A percentile compares a stretch with the other conserved stretches of the same genome.
Conservation (phyloP, 2,888 invertebrate genomes). For the Brachyopa scutellaris region DNA sequence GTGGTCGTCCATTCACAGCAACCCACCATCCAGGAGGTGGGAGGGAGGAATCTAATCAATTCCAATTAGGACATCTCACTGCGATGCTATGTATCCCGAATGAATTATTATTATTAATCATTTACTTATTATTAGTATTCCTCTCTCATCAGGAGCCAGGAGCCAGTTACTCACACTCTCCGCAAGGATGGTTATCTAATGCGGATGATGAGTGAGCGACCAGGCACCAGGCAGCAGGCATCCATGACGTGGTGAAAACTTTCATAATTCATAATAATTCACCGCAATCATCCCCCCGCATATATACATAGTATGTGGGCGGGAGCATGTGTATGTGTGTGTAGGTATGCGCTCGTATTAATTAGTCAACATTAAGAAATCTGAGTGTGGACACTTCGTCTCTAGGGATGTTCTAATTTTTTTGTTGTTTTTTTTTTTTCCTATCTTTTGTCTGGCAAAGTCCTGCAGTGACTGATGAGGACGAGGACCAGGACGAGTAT, state of each 20-base stretch:
- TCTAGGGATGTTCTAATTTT: too few relatives aligned
- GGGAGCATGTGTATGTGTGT: slow-evolving; percentile 16
- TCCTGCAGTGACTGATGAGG: slow-evolving; percentile 57
- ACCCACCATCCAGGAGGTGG: too few relatives aligned
- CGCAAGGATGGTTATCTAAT: background rate
- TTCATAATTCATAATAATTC: slow-evolving; percentile 72
- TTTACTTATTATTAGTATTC: slow-evolving; percentile 79
- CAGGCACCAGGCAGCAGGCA: too few relatives aligned
- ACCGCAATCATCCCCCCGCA: background rate
- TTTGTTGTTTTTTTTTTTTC: too few relatives aligned
- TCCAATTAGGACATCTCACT: slow-evolving; percentile 81
- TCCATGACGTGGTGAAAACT: slow-evolving; percentile 72
- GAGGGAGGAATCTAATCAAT: slow-evolving; percentile 79
- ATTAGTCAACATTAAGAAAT: slow-evolving; percentile 73
- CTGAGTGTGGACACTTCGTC: slow-evolving; percentile 71
- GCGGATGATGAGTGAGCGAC: slow-evolving; percentile 70
- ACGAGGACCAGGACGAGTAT: background rate
- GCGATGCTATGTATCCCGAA: slow-evolving; percentile 78
- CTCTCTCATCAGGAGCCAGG: slow-evolving; percentile 53
- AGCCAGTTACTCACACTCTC: background rate
- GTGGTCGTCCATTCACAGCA: slow-evolving; percentile 6
- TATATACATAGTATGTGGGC: background rate
- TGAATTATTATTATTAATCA: slow-evolving; percentile 82
- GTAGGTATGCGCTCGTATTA: slow-evolving; percentile 53
- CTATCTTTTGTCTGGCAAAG: slow-evolving; percentile 14